Evolutionary conservation across 2,888 invertebrate genomes (phyloP), one percentile per base, ranked within the genome.

Genomic region (Caenorhabditis plicata): DNA sequence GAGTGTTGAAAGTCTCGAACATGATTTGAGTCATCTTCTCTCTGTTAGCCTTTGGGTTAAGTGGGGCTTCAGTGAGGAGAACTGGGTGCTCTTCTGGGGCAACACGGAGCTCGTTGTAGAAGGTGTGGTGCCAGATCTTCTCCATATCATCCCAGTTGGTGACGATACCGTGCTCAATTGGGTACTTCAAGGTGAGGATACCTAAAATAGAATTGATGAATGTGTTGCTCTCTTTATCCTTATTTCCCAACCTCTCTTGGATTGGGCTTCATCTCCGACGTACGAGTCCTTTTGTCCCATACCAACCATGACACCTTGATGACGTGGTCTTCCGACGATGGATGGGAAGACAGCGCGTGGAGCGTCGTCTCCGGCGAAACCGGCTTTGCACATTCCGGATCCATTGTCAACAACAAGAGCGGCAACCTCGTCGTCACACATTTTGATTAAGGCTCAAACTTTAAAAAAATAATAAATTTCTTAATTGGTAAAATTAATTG

Each of bases 91-190:
- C 42, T 42, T 42, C 42, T 42, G 42, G 42, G 22, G 42, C 42
- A 42, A 42, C 42, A 29, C 42, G 29, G 31, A 42, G 31, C 42
- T 42, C 42, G 13, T 42, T 42, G 42, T 42, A 42, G 42, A 42
- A 42, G n/a, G 42, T 42, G 42, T 42, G 42, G 20, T 42, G 42
- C 42, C 42, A 42, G 31, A 42, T 42, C 31, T 42, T 42, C 20
- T 42, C 42, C 42, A 42, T 42, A 13, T 42, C 42, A 31, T 42
- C 42, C 42, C 42, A 42, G 42, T 42, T 42, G 31, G 42, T 42
- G 42, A 42, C 42, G 42, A 42, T 42, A 42, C 42, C 42, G 42
- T 42, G 42, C 17, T 42, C 42, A 42, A 42, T 42, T 42, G 42
- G 42, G 42, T 42, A 42, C 31, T 42, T 42, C 42, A 42, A 42